Percentiles rank a stretch among this genome's conserved stretches.
Evolutionary conservation across 1,140 invertebrate species (phyloP).

Genomic region (Neotoxoptera formosana): DNA sequence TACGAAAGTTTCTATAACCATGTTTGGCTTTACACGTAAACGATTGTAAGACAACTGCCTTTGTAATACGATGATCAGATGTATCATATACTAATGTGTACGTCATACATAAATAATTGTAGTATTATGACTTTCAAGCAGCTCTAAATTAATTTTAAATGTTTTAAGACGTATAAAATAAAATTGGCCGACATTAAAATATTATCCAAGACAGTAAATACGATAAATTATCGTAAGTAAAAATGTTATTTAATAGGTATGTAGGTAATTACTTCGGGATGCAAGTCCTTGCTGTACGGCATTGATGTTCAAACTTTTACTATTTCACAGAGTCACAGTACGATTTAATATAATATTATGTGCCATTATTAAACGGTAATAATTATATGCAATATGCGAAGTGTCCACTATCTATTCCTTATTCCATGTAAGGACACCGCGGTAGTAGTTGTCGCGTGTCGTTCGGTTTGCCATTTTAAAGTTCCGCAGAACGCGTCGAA

Average conservation of each 20-base stretch:
- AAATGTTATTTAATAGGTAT: not conserved
- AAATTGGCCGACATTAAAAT: not conserved
- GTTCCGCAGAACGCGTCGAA: not conserved
- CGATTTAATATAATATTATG: not conserved
- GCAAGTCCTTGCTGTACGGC: not conserved
- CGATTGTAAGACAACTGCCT: not conserved
- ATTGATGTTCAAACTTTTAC: not conserved
- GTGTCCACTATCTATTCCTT: not conserved
- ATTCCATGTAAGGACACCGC: not conserved
- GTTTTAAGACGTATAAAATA: not conserved
- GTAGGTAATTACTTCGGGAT: not conserved
- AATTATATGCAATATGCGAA: not conserved
- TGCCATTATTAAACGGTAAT: not conserved
- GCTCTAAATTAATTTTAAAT: not conserved
- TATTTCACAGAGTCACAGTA: not conserved
- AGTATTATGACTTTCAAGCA: not conserved
- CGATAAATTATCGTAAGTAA: not conserved
- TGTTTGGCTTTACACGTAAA: not conserved
- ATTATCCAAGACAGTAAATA: not conserved
- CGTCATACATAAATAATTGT: not conserved
- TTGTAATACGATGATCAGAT: not conserved
- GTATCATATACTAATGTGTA: not conserved
- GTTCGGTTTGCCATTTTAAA: not conserved
- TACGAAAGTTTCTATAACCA: not conserved
- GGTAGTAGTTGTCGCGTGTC: not conserved